phyloP scores from a whole-genome alignment of 2,113 vertebrate species.

The Silurus glanis region DNA sequence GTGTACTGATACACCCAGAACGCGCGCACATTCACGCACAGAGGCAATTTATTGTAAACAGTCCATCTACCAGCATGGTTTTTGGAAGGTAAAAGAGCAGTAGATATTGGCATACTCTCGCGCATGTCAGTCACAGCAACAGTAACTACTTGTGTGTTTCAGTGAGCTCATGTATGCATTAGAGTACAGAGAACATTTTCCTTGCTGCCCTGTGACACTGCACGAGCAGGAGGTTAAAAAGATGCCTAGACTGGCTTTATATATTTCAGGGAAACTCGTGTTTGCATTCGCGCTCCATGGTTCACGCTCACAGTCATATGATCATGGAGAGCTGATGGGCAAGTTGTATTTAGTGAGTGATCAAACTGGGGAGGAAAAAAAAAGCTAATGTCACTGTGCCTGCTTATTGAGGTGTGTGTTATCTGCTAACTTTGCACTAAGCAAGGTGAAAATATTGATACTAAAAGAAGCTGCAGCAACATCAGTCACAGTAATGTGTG shows the following conservation, averaged over 20 bases:
- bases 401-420: not conserved
- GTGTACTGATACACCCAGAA: too few relatives aligned
- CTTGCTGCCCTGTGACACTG: not conserved
- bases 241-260: not conserved
- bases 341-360: not conserved
- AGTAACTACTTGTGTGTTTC: not conserved
- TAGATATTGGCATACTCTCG: not conserved
- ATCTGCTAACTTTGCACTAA: too few relatives aligned
- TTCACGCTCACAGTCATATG: not conserved
- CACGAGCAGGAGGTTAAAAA: not conserved
- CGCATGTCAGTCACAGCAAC: not conserved
- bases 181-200: not conserved
- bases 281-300: not conserved
- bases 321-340: not conserved
- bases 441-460: not conserved
- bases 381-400: not conserved
- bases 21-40: not conserved
- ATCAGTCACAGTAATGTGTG: not conserved
- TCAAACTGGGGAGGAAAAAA: not conserved
- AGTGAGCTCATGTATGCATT: not conserved
- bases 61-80: not conserved
- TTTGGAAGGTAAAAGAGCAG: not conserved
- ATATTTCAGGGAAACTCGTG: not conserved
- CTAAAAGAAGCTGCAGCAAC: not conserved
- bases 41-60: not conserved